A percentile compares a stretch with the other conserved stretches of the same genome.
Evolutionary conservation across 2,113 vertebrate species (phyloP).

Genomic region (Perccottus glenii): DNA sequence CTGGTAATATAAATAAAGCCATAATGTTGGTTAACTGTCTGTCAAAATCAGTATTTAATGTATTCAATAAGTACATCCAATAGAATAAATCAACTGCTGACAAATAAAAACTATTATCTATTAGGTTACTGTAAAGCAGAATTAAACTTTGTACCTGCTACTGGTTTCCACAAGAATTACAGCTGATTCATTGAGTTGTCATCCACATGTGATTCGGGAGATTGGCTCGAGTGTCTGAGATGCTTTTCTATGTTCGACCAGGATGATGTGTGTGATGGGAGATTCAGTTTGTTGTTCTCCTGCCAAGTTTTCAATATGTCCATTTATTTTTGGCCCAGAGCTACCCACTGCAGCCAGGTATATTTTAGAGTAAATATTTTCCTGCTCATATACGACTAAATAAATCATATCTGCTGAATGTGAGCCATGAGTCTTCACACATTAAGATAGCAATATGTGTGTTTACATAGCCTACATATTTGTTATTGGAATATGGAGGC

Average conservation of each 20-base stretch:
- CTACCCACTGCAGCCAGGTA: not conserved
- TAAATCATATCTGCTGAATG: slow-evolving; percentile 7
- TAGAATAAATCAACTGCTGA: too few relatives aligned
- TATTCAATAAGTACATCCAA: too few relatives aligned
- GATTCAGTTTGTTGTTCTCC: not conserved
- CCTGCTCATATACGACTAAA: slow-evolving; percentile 6
- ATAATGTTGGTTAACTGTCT: too few relatives aligned
- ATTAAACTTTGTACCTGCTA: too few relatives aligned
- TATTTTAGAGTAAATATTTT: slow-evolving; percentile 13
- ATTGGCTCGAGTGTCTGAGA: not conserved
- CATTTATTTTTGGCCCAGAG: slow-evolving; percentile 9
- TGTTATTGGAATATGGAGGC: not conserved
- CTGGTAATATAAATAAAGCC: too few relatives aligned
- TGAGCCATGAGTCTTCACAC: slow-evolving; percentile 4
- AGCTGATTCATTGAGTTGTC: not conserved
- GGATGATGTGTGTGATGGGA: not conserved
- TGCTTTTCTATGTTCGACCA: not conserved
- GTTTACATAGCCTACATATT: not conserved
- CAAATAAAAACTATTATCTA: too few relatives aligned
- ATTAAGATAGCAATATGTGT: slow-evolving; percentile 4
- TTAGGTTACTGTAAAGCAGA: too few relatives aligned
- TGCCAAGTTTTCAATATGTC: slow-evolving; percentile 11
- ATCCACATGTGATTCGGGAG: not conserved
- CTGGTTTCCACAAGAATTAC: too few relatives aligned
- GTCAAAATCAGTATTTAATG: too few relatives aligned